These are phyloP conservation scores for Aythya baeri DNA, from an alignment of 2,113 vertebrate species.

Conservation along the genomic window DNA sequence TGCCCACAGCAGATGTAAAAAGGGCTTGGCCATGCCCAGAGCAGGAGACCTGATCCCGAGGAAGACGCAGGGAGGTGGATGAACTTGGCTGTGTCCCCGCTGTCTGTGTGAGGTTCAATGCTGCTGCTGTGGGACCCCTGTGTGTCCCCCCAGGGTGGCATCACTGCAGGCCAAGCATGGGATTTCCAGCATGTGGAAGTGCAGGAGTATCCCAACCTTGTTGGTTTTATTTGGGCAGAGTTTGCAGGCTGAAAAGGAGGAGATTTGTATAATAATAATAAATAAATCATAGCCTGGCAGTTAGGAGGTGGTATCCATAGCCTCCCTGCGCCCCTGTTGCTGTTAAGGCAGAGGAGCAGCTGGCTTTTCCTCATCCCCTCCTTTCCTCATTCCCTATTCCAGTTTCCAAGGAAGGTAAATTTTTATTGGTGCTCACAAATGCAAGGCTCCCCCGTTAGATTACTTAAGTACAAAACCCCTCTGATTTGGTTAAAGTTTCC, in stretches of 20 bases:
- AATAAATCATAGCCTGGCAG: neutral
- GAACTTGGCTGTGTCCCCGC: neutral
- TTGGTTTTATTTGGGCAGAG: neutral
- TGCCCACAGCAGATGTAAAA: neutral
- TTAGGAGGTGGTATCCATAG: neutral
- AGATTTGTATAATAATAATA: neutral
- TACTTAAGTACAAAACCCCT: neutral
- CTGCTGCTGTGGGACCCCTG: neutral
- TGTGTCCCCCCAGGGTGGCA: neutral
- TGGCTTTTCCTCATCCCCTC: neutral
- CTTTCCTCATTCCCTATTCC: neutral
- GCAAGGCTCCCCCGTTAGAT: neutral
- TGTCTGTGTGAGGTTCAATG: rapidly evolving
- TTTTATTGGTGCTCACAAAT: neutral
- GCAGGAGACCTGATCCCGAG: neutral
- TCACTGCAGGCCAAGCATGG: neutral
- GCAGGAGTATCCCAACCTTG: neutral
- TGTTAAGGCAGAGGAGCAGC: neutral
- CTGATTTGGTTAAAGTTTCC: neutral
- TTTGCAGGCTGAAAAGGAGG: neutral
- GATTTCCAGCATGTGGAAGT: rapidly evolving
- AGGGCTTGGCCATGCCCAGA: rapidly evolving
- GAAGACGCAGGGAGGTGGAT: neutral
- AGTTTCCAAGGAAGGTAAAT: neutral
- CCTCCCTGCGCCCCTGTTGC: neutral